A percentile compares a stretch with the other conserved stretches of the same genome.
Conservation (phyloP, 2,888 invertebrate genomes). For the Frankliniella fusca region DNA sequence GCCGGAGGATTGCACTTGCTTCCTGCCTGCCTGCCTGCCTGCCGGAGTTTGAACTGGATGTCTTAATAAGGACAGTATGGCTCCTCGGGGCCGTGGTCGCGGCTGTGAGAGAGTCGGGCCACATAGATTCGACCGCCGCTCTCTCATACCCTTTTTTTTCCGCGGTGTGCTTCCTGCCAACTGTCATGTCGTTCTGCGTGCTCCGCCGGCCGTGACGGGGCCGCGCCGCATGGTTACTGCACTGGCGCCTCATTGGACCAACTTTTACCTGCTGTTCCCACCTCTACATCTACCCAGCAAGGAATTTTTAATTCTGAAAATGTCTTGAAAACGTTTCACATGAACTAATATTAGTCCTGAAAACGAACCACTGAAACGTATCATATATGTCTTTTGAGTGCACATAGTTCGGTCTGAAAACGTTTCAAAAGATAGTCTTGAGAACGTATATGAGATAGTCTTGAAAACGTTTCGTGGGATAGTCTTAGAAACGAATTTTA, state of each 20-base stretch:
- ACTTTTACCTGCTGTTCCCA: not conserved
- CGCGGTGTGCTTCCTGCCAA: constrained; percentile 12
- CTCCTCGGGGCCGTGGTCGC: not conserved
- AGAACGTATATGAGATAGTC: too few species aligned
- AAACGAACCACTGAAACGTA: too few species aligned
- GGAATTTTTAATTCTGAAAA: too few species aligned
- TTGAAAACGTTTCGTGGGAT: too few species aligned
- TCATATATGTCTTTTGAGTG: too few species aligned
- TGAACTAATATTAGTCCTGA: too few species aligned
- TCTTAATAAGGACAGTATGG: not conserved
- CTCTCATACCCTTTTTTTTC: not conserved
- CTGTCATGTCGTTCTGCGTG: not conserved
- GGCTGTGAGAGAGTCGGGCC: too few species aligned
- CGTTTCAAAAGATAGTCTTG: too few species aligned
- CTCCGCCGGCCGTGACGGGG: not conserved
- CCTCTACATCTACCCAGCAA: not conserved
- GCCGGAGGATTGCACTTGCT: not conserved
- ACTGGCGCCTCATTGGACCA: not conserved
- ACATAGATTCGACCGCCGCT: not conserved
- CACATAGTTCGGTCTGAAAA: too few species aligned
- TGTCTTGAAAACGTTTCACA: too few species aligned
- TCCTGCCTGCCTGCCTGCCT: not conserved
- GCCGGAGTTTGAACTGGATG: not conserved
- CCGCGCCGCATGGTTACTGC: not conserved
- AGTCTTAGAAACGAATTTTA: too few species aligned